Evolutionary conservation across 1,140 invertebrate species (phyloP).

Genomic region (Calliphora vicina): DNA sequence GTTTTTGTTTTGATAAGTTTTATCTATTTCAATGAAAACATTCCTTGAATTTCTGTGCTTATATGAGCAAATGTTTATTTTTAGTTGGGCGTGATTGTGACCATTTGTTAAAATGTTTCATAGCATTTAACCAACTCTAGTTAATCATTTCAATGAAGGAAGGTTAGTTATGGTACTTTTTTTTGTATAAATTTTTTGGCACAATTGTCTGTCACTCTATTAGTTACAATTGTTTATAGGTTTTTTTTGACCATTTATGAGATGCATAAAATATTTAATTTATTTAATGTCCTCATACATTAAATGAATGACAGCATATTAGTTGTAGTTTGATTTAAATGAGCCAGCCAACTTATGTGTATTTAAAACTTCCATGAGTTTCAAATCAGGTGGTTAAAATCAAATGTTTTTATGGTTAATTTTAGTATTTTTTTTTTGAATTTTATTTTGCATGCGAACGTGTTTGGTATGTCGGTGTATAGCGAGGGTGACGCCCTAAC

Average conservation of each 20-base stretch:
- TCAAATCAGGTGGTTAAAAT: conserved; percentile 23
- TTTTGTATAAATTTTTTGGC: neutral
- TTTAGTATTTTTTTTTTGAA: neutral
- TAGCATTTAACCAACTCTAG: neutral
- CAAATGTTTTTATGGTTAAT: neutral
- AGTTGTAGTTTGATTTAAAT: neutral
- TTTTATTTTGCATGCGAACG: neutral
- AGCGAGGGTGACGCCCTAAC: neutral
- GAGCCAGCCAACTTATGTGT: neutral
- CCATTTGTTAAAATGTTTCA: neutral
- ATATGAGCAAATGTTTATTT: neutral
- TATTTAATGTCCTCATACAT: conserved; percentile 14
- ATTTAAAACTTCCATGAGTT: neutral
- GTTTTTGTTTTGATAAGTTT: too few species aligned
- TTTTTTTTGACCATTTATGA: neutral
- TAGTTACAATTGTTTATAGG: neutral
- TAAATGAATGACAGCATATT: neutral
- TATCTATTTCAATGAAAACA: neutral
- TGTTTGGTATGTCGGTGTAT: neutral
- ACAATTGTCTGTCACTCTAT: conserved; percentile 23
- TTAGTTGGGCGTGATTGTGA: conserved; percentile 6
- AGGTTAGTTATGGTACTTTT: conserved; percentile 12
- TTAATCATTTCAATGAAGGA: conserved; percentile 10
- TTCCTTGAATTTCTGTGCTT: neutral
- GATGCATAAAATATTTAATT: neutral